Evolutionary conservation across 2,888 invertebrate genomes (phyloP).

Genomic region (Eupithecia pulchellata): DNA sequence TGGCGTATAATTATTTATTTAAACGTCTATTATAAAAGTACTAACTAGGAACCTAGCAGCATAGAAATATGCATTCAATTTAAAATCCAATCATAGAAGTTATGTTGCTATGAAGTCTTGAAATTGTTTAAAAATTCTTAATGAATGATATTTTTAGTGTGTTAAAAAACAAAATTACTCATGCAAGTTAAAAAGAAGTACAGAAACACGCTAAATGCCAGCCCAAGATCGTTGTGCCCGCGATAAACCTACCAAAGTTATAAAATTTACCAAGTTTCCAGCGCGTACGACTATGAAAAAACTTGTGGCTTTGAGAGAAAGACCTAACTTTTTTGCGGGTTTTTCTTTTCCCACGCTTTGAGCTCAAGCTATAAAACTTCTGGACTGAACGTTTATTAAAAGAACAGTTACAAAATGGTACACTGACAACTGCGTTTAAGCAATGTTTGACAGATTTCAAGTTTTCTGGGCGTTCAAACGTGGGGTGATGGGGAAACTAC

Average conservation of each 20-base stretch:
- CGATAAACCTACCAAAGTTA: conserved; percentile 41
- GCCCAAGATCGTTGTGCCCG: conserved; percentile 30
- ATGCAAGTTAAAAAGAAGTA: conserved; percentile 10
- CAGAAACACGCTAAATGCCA: conserved; percentile 9
- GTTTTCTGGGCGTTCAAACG: not conserved
- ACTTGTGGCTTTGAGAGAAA: conserved; percentile 46
- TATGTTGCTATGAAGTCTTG: not conserved
- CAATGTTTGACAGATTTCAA: not conserved
- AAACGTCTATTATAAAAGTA: too few relatives aligned
- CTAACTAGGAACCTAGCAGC: too few relatives aligned
- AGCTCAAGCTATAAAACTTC: conserved; percentile 15
- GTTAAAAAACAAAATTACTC: not conserved
- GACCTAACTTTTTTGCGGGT: conserved; percentile 43
- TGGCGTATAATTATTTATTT: too few relatives aligned
- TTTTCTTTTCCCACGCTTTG: conserved; percentile 26
- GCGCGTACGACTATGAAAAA: conserved; percentile 47
- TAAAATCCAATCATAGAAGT: not conserved
- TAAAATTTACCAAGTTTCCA: conserved; percentile 41
- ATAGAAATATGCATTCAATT: too few relatives aligned
- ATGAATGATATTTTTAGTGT: not conserved
- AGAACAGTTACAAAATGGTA: not conserved
- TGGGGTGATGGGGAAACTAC: not conserved
- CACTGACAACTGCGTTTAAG: not conserved
- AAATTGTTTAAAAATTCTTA: not conserved
- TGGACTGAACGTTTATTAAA: not conserved